Percentiles rank a stretch among this genome's conserved stretches.
Evolutionary conservation across 2,888 invertebrate species (phyloP).

Genomic region (Euplexia lucipara): DNA sequence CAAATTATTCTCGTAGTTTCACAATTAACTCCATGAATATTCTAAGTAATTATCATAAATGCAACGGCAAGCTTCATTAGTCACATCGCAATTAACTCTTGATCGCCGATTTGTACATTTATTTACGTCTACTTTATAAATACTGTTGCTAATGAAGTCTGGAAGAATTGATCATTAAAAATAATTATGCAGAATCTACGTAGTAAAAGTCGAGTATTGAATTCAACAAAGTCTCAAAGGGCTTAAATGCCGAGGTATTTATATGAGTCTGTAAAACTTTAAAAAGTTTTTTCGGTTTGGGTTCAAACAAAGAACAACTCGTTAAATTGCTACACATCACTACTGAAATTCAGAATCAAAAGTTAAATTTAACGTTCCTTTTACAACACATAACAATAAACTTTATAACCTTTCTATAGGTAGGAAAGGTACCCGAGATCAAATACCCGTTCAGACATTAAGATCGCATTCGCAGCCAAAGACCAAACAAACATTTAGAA

Average conservation of each 20-base stretch:
- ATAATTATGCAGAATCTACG: background rate
- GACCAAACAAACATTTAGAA: conserved; percentile 57
- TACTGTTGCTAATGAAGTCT: conserved; percentile 28
- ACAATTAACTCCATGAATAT: conserved; percentile 51
- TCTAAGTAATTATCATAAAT: conserved; percentile 55
- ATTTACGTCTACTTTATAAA: conserved; percentile 20
- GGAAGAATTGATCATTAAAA: conserved; percentile 2
- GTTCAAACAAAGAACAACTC: conserved; percentile 9
- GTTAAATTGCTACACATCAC: conserved; percentile 1
- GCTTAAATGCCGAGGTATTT: background rate
- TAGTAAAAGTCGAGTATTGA: background rate
- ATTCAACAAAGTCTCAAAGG: background rate
- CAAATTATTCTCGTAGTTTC: conserved; percentile 47
- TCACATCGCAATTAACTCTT: conserved; percentile 55
- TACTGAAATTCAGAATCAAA: conserved; percentile 25
- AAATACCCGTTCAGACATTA: conserved; percentile 47
- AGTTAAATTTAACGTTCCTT: conserved; percentile 21
- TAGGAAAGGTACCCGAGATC: conserved; percentile 33
- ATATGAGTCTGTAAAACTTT: background rate
- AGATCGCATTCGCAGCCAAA: conserved; percentile 44
- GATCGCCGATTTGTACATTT: conserved; percentile 32
- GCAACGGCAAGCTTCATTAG: conserved; percentile 55
- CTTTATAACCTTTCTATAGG: conserved; percentile 16
- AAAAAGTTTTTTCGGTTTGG: conserved; percentile 4
- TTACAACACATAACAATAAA: conserved; percentile 40